These are phyloP conservation scores for Lepidurus packardi DNA, from an alignment of 1,140 invertebrate genomes.

Conservation along the genomic window DNA sequence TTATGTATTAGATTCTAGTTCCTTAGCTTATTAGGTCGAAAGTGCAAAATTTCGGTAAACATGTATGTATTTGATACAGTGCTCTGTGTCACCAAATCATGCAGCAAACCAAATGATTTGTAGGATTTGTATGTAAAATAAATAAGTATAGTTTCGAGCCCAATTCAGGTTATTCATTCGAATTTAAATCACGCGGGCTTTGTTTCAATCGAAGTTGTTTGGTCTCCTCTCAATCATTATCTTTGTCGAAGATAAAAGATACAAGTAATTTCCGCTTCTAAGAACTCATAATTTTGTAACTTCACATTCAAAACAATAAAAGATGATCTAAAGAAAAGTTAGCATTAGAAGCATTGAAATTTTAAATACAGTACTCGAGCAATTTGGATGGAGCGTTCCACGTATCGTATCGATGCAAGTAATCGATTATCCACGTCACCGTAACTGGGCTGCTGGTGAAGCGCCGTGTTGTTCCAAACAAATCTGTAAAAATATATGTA, in stretches of 20 bases:
- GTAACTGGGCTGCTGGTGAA: neutral
- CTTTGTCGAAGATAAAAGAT: too few species aligned
- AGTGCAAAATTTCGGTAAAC: neutral
- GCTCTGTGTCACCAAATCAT: neutral
- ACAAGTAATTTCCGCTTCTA: too few species aligned
- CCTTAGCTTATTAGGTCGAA: constrained; percentile 4
- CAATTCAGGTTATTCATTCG: neutral
- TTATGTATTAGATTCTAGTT: neutral
- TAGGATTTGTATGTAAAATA: constrained; percentile 6
- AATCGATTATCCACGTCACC: constrained; percentile 17
- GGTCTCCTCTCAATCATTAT: neutral
- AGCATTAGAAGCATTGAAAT: neutral
- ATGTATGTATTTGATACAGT: neutral
- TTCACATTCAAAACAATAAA: too few species aligned
- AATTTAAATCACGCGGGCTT: neutral
- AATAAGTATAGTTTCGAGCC: neutral
- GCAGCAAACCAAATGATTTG: constrained; percentile 21
- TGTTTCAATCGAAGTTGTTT: neutral
- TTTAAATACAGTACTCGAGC: neutral
- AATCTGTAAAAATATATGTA: constrained; percentile 18
- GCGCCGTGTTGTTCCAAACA: neutral
- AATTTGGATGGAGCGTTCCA: neutral
- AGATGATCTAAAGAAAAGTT: too few species aligned
- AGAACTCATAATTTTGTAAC: too few species aligned
- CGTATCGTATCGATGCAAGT: neutral